Percentiles rank a stretch among this genome's conserved stretches.
Conservation (phyloP, 2,113 vertebrate species). For the Malurus alboscapulatus region DNA sequence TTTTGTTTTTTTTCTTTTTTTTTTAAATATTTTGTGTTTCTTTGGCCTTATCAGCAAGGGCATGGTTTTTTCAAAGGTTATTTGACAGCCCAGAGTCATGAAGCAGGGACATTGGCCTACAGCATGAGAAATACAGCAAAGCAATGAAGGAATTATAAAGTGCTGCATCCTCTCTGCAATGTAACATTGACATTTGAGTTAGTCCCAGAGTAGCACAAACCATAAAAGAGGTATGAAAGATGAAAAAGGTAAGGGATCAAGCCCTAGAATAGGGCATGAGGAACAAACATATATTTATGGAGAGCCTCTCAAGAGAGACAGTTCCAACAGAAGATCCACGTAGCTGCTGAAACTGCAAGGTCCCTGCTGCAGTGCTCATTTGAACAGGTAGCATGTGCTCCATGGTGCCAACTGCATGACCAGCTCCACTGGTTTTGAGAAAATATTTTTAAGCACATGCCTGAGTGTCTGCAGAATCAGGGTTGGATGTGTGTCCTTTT, state of each 20-base stretch:
- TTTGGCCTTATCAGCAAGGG: conserved; percentile 33
- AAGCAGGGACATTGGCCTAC: not conserved
- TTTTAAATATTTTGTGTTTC: not conserved
- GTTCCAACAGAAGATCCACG: not conserved
- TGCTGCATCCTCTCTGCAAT: not conserved
- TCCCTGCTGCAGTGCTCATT: not conserved
- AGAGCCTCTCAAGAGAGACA: not conserved
- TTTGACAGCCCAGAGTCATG: not conserved
- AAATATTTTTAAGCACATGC: not conserved
- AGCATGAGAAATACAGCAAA: not conserved
- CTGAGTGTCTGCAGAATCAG: not conserved
- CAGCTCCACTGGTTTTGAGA: not conserved
- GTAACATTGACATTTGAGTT: not conserved
- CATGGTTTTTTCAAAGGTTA: not conserved
- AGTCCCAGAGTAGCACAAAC: not conserved
- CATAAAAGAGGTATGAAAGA: not conserved
- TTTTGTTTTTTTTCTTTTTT: not conserved
- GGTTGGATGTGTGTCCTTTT: not conserved
- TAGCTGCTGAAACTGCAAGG: not conserved
- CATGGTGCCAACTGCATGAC: not conserved
- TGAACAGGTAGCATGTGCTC: not conserved
- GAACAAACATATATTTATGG: not conserved
- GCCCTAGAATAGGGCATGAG: not conserved
- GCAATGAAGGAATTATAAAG: not conserved
- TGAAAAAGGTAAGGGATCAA: not conserved